Conservation (phyloP, 2,113 vertebrate species). For the Nycticebus coucang region DNA sequence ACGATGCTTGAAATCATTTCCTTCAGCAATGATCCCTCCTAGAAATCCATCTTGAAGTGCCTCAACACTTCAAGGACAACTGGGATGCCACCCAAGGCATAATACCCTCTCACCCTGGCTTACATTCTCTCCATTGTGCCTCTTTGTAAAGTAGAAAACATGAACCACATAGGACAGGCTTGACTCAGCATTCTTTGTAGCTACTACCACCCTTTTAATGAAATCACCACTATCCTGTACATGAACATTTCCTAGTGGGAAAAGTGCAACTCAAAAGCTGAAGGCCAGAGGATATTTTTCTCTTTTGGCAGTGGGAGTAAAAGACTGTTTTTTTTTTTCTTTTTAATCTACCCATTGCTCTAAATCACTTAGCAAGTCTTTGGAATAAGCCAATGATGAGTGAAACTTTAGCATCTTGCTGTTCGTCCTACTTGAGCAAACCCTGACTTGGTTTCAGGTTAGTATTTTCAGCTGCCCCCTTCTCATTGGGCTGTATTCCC, state of each 20-base stretch:
- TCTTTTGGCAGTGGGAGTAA: not conserved
- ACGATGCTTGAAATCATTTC: not conserved
- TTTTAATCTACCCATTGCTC: not conserved
- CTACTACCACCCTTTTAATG: not conserved
- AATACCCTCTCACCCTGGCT: not conserved
- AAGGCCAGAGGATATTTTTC: not conserved
- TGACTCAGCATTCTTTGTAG: not conserved
- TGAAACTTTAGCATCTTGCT: not conserved
- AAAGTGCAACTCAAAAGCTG: not conserved
- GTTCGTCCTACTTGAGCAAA: not conserved
- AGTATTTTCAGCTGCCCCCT: not conserved
- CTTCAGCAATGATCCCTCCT: not conserved
- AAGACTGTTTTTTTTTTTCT: not conserved
- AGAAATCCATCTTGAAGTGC: conserved; percentile 17
- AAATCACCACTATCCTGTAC: not conserved
- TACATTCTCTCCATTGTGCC: not conserved
- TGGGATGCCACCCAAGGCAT: not conserved
- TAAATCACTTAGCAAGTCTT: not conserved
- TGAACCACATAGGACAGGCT: not conserved
- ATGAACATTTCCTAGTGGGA: not conserved
- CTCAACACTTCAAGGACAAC: not conserved
- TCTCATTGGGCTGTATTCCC: not conserved
- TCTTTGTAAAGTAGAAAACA: conserved; percentile 40
- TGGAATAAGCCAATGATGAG: not conserved
- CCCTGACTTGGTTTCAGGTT: not conserved